phyloP scores from a whole-genome alignment of 2,797 vertebrate genomes.

The Oreochromis grahami region DNA sequence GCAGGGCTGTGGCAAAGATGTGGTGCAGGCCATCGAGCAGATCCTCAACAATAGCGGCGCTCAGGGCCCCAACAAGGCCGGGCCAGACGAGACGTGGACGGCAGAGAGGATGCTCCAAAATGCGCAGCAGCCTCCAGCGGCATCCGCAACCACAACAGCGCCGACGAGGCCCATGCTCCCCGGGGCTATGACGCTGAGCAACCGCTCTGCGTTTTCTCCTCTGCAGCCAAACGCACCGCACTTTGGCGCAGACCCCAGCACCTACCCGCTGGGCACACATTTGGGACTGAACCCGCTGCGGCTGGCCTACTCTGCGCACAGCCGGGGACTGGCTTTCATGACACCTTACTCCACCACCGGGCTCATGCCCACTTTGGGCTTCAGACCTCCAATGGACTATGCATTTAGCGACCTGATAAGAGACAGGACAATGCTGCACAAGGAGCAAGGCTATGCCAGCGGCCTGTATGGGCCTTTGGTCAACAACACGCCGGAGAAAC shows the following conservation, averaged over 20 bases:
- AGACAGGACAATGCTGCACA: constrained; percentile 93
- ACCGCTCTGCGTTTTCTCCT: constrained; percentile 95
- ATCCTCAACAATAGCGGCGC: constrained; percentile 92
- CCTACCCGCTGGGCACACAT: constrained; percentile 89
- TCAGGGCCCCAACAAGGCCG: constrained; percentile 62
- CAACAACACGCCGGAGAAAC: constrained; percentile 93
- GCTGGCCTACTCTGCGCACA: constrained; percentile 96
- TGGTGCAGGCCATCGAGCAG: constrained; percentile 99
- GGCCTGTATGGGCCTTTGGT: constrained; percentile 94
- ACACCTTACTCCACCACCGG: constrained; percentile 95
- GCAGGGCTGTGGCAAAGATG: constrained; percentile 95
- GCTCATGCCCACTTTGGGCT: constrained; percentile 93
- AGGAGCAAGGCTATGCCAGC: constrained; percentile 88
- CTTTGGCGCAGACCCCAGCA: constrained; percentile 87
- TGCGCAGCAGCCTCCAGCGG: constrained; percentile 70
- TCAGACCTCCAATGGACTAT: constrained; percentile 98
- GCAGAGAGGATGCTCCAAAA: constrained; percentile 80
- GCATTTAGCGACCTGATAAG: constrained; percentile 98
- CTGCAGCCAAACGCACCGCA: constrained; percentile 92
- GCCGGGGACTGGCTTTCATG: constrained; percentile 98
- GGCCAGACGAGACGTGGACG: constrained; percentile 80
- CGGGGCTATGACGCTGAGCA: constrained; percentile 92
- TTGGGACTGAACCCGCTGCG: constrained; percentile 94
- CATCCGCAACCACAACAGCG: constrained; percentile 38
- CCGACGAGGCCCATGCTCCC: constrained; percentile 89